Evolutionary conservation across 2,797 vertebrate genomes (phyloP), one percentile per base, ranked within the genome.

Genomic region (Gallinago solitaria): DNA sequence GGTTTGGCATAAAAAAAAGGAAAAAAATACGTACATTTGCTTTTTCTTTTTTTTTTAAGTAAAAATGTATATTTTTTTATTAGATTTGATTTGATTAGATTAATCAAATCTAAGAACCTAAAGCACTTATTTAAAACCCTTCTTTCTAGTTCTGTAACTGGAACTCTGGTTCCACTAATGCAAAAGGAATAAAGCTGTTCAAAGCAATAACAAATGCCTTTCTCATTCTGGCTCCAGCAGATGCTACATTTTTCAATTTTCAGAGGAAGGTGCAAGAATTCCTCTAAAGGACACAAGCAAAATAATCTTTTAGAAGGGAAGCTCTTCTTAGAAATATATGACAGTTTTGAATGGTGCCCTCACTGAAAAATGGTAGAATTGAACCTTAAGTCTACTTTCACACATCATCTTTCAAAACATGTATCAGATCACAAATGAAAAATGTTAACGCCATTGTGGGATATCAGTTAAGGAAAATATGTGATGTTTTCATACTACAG

Each of bases 391-490:
- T 60, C 37, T 90, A 24, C 24, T 76, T 95, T 95, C 39, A 20
- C 32, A 79, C 30, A 47, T 61, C 71, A 86, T 91, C 74, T 88
- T 91, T 95, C 81, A 87, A 79, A 91, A 67, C 33, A 89, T 45
- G 5, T 71, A 59, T 84, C 75, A 64, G 41, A 47, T 39, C 17
- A 51, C 16, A 54, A 91, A 87, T 35, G 43, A 93, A 93, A 94
- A 96, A 91, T 77, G 24, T 35, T 59, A 54, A 11, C 47, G 50
- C 21, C 64, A 70, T 76, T 90, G 51, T 53, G 17, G 30, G 32
- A 21, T 93, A 92, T 92, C 83, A 61, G 70, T 90, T 90, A 74
- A 87, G 83, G 74, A 91, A 96, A 93, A 94, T 33, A 86, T 3
- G 27, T 37, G 48, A 76, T 33, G 9, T 51, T 96, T 93, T 89